phyloP scores from a whole-genome alignment of 2,888 invertebrate genomes.

The Labia minor region DNA sequence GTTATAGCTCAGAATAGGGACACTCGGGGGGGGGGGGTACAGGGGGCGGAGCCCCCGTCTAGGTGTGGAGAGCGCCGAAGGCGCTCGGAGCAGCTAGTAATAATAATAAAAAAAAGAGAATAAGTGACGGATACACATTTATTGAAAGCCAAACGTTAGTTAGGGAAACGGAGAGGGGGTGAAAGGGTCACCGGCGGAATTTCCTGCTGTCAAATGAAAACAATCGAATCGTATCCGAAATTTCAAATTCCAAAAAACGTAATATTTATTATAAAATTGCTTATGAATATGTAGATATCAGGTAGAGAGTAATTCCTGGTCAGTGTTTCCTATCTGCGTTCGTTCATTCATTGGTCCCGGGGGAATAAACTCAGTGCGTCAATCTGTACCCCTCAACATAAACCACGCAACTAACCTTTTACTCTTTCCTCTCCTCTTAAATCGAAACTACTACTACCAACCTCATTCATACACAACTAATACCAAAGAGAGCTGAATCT shows the following conservation, averaged over 20 bases:
- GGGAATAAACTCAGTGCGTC: conserved; percentile 2
- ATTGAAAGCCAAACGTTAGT: background rate
- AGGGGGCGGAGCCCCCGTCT: too few species aligned
- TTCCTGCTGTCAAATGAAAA: background rate
- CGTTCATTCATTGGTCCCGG: background rate
- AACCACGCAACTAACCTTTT: too few species aligned
- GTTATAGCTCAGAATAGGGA: too few species aligned
- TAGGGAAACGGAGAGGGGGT: background rate
- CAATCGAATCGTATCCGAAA: background rate
- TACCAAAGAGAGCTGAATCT: too few species aligned
- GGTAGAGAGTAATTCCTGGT: background rate
- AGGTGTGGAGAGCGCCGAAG: too few species aligned
- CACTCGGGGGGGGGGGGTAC: too few species aligned
- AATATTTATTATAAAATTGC: background rate
- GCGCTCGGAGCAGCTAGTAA: too few species aligned
- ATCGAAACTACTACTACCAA: too few species aligned
- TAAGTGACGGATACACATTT: background rate
- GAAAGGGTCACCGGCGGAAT: background rate
- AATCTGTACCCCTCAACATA: too few species aligned
- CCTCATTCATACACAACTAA: too few species aligned
- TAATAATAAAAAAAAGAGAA: background rate
- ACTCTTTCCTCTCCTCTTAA: too few species aligned
- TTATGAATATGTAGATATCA: background rate
- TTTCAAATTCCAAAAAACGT: background rate
- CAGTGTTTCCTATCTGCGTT: background rate